Evolutionary conservation across 2,797 vertebrate genomes (phyloP), one percentile per base, ranked within the genome.

Genomic region (Periparus ater): DNA sequence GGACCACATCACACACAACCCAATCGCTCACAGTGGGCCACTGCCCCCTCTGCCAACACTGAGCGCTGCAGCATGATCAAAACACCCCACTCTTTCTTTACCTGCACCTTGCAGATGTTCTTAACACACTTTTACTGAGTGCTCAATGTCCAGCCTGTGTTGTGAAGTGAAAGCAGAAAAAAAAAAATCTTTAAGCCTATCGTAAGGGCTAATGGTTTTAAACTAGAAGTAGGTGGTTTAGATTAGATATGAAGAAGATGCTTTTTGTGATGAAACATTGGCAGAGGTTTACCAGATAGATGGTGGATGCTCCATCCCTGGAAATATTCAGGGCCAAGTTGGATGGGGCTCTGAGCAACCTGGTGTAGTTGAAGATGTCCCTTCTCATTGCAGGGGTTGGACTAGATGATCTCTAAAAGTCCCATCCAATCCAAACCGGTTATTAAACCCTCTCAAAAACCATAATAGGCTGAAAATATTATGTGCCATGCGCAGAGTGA

Each of bases 61-160:
- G 54, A 74, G 32, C 47, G 44, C 9, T 48, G 30, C 50, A 44
- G 36, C 2, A 12, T 2, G 2, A 34, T 3, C 58, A 45, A 16
- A 77, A 53, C 15, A 51, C 17, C 15, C 44, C 1, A 0, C 32
- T 16, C 44, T 16, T n/a, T 10, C 51, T 17, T 22, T 10, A 23
- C 8, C 51, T 77, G 38, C 12, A 10, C 45, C 42, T 38, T 58
- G 45, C 25, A 63, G 34, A 58, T 38, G 25, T 10, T 38, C 65
- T 40, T 40, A 30, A 25, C 25, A 55, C 8, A 21, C 30, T 58
- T 63, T 10, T 4, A 58, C 51, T 42, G 18, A 42, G 15, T 40
- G 16, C 47, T 42, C 16, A 4, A 13, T 21, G 45, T 27, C 34
- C 47, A 60, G 34, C 19, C 53, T 13, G 22, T 18, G 23, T 3